Percentiles rank a stretch among this genome's conserved stretches.
Conservation (phyloP, 2,113 vertebrate species). For the Ascaphus truei region DNA sequence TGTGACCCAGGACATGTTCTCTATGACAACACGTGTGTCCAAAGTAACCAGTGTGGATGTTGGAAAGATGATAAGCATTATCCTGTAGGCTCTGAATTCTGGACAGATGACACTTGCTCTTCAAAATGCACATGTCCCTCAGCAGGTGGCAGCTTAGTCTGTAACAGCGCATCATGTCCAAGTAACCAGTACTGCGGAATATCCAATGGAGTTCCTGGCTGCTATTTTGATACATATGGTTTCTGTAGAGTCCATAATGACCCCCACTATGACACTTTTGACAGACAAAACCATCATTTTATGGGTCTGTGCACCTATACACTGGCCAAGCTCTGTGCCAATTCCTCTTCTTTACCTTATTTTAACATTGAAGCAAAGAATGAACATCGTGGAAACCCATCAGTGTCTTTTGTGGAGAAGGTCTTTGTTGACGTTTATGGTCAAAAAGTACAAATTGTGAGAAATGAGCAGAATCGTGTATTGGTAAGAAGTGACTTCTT, state of each 20-base stretch:
- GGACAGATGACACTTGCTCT: slow-evolving; percentile 61
- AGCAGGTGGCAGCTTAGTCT: slow-evolving; percentile 55
- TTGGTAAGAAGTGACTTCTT: slow-evolving; percentile 54
- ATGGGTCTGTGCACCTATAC: slow-evolving; percentile 58
- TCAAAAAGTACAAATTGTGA: slow-evolving; percentile 52
- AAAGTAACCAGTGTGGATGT: slow-evolving; percentile 44
- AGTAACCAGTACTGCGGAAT: slow-evolving; percentile 56
- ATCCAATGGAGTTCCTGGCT: slow-evolving; percentile 38
- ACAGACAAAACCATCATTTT: slow-evolving; percentile 60
- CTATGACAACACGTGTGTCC: slow-evolving; percentile 40
- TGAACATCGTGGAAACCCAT: slow-evolving; percentile 42
- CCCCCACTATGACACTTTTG: slow-evolving; percentile 62
- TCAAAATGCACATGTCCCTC: slow-evolving; percentile 60
- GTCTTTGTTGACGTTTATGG: slow-evolving; percentile 48
- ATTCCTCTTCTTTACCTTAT: slow-evolving; percentile 41
- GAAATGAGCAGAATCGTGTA: slow-evolving; percentile 43
- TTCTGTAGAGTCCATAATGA: slow-evolving; percentile 57
- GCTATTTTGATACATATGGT: slow-evolving; percentile 36
- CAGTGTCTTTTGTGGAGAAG: slow-evolving; percentile 47
- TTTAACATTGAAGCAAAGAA: slow-evolving; percentile 63
- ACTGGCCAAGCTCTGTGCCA: slow-evolving; percentile 56
- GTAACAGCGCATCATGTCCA: slow-evolving; percentile 54
- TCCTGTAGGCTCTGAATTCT: slow-evolving; percentile 54
- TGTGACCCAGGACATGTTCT: slow-evolving; percentile 46
- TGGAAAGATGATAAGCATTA: slow-evolving; percentile 49